Conservation (phyloP, 2,888 invertebrate species). For the Sceliomorpha sp. region DNA sequence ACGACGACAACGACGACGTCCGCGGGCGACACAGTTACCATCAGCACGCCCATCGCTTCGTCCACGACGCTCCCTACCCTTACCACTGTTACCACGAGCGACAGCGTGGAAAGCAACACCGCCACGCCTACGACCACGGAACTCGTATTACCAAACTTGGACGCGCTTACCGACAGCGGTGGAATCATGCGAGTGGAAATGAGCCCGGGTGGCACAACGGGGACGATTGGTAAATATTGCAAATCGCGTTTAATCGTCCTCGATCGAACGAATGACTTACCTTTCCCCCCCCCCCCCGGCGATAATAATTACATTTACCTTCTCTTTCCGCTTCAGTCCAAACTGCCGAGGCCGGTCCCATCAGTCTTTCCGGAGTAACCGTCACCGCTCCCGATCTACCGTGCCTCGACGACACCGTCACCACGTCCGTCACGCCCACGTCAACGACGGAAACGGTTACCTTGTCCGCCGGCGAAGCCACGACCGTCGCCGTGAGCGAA, state of each 20-base stretch:
- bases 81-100: slow-evolving; percentile 23
- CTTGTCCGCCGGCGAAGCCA: slow-evolving; percentile 45
- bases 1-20: slow-evolving; percentile 63
- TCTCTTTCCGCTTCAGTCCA: slow-evolving; percentile 73
- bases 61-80: slow-evolving; percentile 61
- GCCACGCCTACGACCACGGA: slow-evolving; percentile 62
- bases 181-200: slow-evolving; percentile 80
- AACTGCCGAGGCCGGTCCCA: slow-evolving; percentile 67
- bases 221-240: slow-evolving; percentile 81
- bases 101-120: slow-evolving; percentile 29
- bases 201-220: slow-evolving; percentile 85
- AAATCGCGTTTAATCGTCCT: slow-evolving; percentile 62
- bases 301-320: background rate
- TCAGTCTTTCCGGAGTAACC: slow-evolving; percentile 63
- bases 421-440: slow-evolving; percentile 28
- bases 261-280: too few species aligned
- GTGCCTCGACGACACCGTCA: slow-evolving; percentile 72
- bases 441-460: slow-evolving; percentile 35
- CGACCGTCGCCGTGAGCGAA: slow-evolving; percentile 34
- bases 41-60: slow-evolving; percentile 41
- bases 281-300: too few species aligned
- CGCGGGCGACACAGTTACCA: too few species aligned
- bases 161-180: slow-evolving; percentile 71
- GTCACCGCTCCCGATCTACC: slow-evolving; percentile 73
- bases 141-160: slow-evolving; percentile 74